Evolutionary conservation across 2,888 invertebrate genomes (phyloP).

Genomic region (Lycophotia porphyrea): DNA sequence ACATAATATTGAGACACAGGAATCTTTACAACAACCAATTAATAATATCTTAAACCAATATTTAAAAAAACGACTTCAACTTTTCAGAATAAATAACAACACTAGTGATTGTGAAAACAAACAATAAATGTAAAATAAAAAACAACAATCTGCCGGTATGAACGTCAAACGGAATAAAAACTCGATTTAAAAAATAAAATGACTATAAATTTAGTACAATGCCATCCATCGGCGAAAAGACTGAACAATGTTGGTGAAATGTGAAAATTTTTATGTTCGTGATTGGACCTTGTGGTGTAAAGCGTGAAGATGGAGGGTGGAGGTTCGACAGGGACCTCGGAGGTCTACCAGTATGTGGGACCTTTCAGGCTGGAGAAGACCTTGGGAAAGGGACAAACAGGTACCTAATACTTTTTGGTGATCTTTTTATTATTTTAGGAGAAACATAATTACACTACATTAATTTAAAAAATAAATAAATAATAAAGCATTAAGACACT

Average conservation of each 20-base stretch:
- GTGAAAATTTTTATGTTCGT: conserved; percentile 71
- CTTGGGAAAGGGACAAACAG: conserved; percentile 99
- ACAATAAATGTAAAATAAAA: conserved; percentile 23
- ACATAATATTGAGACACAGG: conserved; percentile 39
- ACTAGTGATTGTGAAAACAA: conserved; percentile 8
- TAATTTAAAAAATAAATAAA: too few species aligned
- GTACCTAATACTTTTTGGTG: conserved; percentile 89
- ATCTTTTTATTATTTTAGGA: neutral
- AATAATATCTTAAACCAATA: neutral
- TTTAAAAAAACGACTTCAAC: neutral
- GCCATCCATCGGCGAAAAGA: conserved; percentile 65
- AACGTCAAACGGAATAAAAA: conserved; percentile 49
- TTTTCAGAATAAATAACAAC: conserved; percentile 37
- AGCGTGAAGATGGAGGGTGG: conserved; percentile 83
- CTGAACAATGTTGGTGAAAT: conserved; percentile 62
- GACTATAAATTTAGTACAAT: conserved; percentile 58
- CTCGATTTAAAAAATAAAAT: conserved; percentile 51
- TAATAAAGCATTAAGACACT: too few species aligned
- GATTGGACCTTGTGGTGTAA: conserved; percentile 64
- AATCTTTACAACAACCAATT: conserved; percentile 12
- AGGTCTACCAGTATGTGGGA: conserved; percentile 97
- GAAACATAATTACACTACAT: too few species aligned
- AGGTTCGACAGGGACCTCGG: conserved; percentile 81
- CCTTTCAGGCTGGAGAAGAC: conserved; percentile 99
- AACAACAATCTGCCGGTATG: conserved; percentile 48